These are phyloP conservation scores for Invenusta paracnida DNA, from an alignment of 2,888 invertebrate genomes.

Conservation along the genomic window DNA sequence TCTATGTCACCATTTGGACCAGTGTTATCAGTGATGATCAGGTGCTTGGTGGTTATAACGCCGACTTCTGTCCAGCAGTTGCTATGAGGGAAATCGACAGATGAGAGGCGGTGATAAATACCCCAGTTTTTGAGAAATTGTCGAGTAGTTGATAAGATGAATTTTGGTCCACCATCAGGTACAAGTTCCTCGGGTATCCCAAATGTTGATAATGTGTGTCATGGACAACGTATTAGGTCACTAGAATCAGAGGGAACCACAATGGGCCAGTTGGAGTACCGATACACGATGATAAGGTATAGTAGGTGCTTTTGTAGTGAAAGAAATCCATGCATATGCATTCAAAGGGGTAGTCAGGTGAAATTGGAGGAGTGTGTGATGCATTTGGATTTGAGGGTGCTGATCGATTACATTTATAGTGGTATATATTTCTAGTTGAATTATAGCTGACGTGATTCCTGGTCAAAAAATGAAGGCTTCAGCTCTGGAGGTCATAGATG, in stretches of 20 bases:
- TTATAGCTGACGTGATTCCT: neutral
- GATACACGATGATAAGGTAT: slow-evolving; percentile 4
- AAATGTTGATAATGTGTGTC: neutral
- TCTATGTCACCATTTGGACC: slow-evolving; percentile 29
- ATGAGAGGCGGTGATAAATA: slow-evolving; percentile 49
- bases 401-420: neutral
- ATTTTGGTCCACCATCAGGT: slow-evolving; percentile 22
- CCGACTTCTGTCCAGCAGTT: slow-evolving; percentile 49
- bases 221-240: neutral
- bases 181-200: neutral
- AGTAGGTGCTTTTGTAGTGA: too few species aligned
- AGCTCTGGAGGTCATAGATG: too few species aligned
- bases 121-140: slow-evolving; percentile 46
- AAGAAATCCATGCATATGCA: slow-evolving; percentile 4
- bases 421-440: neutral
- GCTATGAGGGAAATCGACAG: slow-evolving; percentile 49
- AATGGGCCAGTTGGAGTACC: slow-evolving; percentile 21
- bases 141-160: neutral
- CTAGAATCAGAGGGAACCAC: neutral
- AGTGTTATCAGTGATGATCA: slow-evolving; percentile 49
- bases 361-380: neutral
- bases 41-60: slow-evolving; percentile 49
- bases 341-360: slow-evolving; percentile 3
- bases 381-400: slow-evolving; percentile 11
- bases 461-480: too few species aligned